phyloP scores from a whole-genome alignment of 2,797 vertebrate genomes.

The Coregonus ussuriensis region DNA sequence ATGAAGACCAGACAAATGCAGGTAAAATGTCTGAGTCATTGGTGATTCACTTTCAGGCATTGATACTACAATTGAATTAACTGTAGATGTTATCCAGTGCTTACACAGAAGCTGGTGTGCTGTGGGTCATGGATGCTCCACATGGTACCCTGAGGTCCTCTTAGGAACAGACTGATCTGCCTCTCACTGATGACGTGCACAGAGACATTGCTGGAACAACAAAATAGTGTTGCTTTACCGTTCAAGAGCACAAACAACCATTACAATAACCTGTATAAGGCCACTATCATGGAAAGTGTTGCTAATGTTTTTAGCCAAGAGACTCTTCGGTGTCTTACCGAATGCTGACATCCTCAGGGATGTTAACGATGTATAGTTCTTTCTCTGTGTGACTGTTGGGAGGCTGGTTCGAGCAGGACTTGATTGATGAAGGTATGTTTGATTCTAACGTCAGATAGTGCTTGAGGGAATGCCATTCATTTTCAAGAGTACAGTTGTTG shows the following conservation, averaged over 20 bases:
- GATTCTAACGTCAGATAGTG: slow-evolving; percentile 41
- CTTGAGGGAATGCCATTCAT: slow-evolving; percentile 58
- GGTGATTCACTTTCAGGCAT: not conserved
- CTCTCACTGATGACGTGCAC: slow-evolving; percentile 39
- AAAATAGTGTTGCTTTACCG: not conserved
- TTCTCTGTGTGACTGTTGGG: not conserved
- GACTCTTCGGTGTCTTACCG: slow-evolving; percentile 56
- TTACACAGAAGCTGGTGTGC: slow-evolving; percentile 51
- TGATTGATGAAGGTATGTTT: accelerated
- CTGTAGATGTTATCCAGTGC: slow-evolving; percentile 20
- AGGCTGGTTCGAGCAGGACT: slow-evolving; percentile 55
- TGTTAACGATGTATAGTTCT: slow-evolving; percentile 76
- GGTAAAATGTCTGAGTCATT: not conserved
- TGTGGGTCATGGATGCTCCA: slow-evolving; percentile 62
- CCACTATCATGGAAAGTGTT: not conserved
- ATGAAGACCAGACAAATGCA: not conserved
- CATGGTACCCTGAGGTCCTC: slow-evolving; percentile 70
- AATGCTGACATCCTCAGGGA: slow-evolving; percentile 57
- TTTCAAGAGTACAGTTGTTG: slow-evolving; percentile 47
- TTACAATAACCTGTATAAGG: not conserved
- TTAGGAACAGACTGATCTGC: slow-evolving; percentile 55
- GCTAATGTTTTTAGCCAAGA: not conserved
- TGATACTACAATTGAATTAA: not conserved
- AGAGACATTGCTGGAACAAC: slow-evolving; percentile 65
- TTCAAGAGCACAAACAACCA: not conserved